These are phyloP conservation scores for Eidolon dupreanum DNA, from an alignment of 2,797 vertebrate genomes.

Conservation along the genomic window DNA sequence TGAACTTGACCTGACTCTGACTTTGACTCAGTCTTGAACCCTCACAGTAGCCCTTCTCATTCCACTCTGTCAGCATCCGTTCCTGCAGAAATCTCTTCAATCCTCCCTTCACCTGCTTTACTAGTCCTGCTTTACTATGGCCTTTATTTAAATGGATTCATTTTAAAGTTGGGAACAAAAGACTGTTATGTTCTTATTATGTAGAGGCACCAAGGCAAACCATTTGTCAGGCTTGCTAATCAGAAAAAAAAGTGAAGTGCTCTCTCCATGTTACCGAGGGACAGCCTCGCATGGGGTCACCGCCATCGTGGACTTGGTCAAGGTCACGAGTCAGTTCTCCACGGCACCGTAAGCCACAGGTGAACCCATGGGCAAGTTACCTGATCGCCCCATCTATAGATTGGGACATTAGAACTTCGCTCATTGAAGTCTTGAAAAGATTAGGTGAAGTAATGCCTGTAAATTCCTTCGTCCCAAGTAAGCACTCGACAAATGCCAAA, in stretches of 20 bases:
- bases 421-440: constrained; percentile 52
- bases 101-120: neutral
- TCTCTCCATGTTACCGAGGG: neutral
- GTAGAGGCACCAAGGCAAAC: neutral
- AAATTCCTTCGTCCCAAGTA: neutral
- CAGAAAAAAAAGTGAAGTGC: neutral
- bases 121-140: neutral
- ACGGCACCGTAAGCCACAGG: neutral
- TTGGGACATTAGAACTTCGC: constrained; percentile 31
- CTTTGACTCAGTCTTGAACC: neutral
- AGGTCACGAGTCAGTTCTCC: neutral
- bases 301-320: neutral
- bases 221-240: neutral
- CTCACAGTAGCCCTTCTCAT: neutral
- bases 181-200: neutral
- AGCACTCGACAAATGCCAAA: constrained; percentile 60
- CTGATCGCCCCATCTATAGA: neutral
- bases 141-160: neutral
- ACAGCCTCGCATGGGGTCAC: accelerated
- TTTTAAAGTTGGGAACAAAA: neutral
- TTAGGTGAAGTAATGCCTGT: constrained; percentile 64
- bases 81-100: neutral
- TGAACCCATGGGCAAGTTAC: neutral
- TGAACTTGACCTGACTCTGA: neutral
- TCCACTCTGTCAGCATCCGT: neutral